These are phyloP conservation scores for Cherax destructor DNA, from an alignment of 1,140 invertebrate species.

Conservation along the genomic window DNA sequence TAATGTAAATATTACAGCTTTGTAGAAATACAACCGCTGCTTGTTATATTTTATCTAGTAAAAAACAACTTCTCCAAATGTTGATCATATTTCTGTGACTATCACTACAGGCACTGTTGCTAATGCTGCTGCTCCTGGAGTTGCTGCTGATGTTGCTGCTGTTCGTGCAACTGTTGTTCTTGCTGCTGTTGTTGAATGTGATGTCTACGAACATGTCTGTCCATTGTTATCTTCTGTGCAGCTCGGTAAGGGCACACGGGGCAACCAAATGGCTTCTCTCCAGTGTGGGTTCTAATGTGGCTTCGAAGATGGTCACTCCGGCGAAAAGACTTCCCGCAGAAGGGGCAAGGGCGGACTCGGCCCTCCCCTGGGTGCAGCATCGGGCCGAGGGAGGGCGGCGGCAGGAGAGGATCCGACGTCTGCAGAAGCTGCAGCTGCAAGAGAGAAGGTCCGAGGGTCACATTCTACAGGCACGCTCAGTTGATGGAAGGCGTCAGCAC, in stretches of 20 bases:
- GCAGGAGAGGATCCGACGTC: slow-evolving; percentile 29
- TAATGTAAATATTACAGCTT: background rate
- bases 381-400: slow-evolving; percentile 14
- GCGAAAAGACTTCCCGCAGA: slow-evolving; percentile 59
- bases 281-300: slow-evolving; percentile 63
- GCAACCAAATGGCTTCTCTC: slow-evolving; percentile 61
- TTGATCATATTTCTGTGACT: background rate
- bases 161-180: slow-evolving; percentile 24
- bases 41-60: background rate
- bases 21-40: background rate
- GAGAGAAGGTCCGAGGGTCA: slow-evolving; percentile 53
- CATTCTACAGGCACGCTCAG: slow-evolving; percentile 19
- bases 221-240: slow-evolving; percentile 61
- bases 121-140: slow-evolving; percentile 16
- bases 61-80: background rate
- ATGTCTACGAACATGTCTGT: slow-evolving; percentile 54
- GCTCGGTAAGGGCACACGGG: slow-evolving; percentile 60
- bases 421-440: slow-evolving; percentile 58
- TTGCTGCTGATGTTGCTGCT: slow-evolving; percentile 22
- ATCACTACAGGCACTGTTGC: background rate
- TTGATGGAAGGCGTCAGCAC: slow-evolving; percentile 1
- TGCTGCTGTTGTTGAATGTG: slow-evolving; percentile 61
- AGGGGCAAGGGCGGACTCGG: slow-evolving; percentile 47
- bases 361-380: slow-evolving; percentile 29
- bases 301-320: slow-evolving; percentile 63